Percentiles rank a stretch among this genome's conserved stretches.
Conservation (phyloP, 2,888 invertebrate genomes). For the Apocheima hispidaria region DNA sequence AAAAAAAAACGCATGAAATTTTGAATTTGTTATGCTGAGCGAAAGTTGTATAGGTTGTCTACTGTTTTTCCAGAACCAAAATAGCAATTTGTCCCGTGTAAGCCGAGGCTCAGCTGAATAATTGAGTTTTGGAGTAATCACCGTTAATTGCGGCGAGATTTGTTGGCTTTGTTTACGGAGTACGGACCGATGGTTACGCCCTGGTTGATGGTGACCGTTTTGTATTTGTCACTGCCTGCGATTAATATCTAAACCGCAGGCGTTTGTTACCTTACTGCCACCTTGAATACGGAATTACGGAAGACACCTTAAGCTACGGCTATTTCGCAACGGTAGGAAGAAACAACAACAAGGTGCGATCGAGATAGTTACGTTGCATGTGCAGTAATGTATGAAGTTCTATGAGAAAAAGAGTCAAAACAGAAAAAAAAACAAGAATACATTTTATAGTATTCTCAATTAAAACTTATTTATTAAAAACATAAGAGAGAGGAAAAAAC, state of each 20-base stretch:
- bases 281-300: not conserved
- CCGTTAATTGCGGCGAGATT: constrained; percentile 26
- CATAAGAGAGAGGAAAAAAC: too few species aligned
- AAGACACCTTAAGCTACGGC: too few species aligned
- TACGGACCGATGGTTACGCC: constrained; percentile 3
- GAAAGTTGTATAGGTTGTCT: not conserved
- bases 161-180: constrained; percentile 13
- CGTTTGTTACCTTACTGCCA: not conserved
- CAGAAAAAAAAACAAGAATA: too few species aligned
- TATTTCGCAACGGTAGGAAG: too few species aligned
- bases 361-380: too few species aligned
- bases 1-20: too few species aligned
- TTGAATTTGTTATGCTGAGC: too few species aligned
- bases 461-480: too few species aligned
- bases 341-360: too few species aligned
- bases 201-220: not conserved
- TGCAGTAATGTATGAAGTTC: too few species aligned
- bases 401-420: too few species aligned
- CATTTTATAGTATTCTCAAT: too few species aligned
- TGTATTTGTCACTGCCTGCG: not conserved
- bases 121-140: constrained; percentile 31
- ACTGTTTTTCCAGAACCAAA: not conserved
- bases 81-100: constrained; percentile 8
- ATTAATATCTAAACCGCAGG: constrained; percentile 13
- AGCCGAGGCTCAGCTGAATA: constrained; percentile 26